Evolutionary conservation across 2,113 vertebrate species (phyloP).

Genomic region (Proteles cristata): DNA sequence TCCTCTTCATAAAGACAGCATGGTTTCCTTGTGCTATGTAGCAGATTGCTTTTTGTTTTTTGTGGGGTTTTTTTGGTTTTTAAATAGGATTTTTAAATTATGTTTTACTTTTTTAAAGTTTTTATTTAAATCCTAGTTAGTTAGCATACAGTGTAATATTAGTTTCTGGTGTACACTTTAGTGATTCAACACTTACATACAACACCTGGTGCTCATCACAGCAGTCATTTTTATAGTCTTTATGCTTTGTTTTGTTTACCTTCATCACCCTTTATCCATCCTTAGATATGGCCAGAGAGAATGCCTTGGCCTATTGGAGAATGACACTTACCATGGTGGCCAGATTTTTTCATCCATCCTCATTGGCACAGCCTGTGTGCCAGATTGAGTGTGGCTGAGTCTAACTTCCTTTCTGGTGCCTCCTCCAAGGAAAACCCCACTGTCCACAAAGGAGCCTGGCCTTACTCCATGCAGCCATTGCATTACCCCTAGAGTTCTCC

Average conservation of each 20-base stretch:
- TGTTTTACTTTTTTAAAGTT: not conserved
- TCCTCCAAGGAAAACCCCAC: not conserved
- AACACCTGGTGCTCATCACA: not conserved
- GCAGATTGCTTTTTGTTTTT: not conserved
- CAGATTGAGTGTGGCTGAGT: not conserved
- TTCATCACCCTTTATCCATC: not conserved
- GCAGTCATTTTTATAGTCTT: not conserved
- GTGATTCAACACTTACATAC: not conserved
- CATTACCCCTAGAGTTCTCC: not conserved
- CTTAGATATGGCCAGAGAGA: not conserved
- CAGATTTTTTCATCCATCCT: not conserved
- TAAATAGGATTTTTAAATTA: not conserved
- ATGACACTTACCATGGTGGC: not conserved
- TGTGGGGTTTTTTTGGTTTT: not conserved
- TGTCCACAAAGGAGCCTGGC: not conserved
- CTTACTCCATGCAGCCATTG: rapidly evolving
- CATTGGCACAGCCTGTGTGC: not conserved
- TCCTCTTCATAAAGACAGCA: not conserved
- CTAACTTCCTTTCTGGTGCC: not conserved
- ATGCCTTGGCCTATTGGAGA: not conserved
- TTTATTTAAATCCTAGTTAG: not conserved
- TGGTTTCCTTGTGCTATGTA: not conserved
- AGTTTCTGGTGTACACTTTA: not conserved
- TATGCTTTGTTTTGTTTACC: not conserved
- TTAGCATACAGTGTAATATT: not conserved